These are phyloP conservation scores for Dufourea novaeangliae DNA, from an alignment of 1,140 invertebrate species.

Conservation along the genomic window DNA sequence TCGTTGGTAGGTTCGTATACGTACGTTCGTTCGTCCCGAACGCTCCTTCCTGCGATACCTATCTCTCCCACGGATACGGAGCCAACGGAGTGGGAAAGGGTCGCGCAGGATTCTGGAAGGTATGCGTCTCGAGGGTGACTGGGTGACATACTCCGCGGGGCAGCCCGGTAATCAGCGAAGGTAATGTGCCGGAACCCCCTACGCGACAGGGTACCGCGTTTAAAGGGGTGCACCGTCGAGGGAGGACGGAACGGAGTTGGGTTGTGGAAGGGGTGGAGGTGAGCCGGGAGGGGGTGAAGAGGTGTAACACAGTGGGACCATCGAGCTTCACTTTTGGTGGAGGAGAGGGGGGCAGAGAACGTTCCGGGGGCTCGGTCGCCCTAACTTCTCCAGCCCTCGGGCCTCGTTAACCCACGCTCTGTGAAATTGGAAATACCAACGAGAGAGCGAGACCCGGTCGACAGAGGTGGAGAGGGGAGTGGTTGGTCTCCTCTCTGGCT, in stretches of 20 bases:
- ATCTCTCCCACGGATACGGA: conserved; percentile 26
- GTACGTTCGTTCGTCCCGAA: conserved; percentile 34
- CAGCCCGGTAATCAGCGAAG: conserved; percentile 78
- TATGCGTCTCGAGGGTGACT: conserved; percentile 74
- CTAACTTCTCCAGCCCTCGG: conserved; percentile 72
- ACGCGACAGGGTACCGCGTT: conserved; percentile 61
- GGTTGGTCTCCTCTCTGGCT: neutral
- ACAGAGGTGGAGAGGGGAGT: too few relatives aligned
- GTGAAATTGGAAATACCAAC: conserved; percentile 80
- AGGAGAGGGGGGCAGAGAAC: conserved; percentile 35
- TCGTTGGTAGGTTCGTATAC: conserved; percentile 9
- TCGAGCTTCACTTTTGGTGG: conserved; percentile 52
- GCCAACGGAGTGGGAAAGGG: conserved; percentile 24
- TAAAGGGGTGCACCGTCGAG: conserved; percentile 59
- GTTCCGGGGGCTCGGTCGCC: conserved; percentile 59
- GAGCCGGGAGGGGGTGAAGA: conserved; percentile 21
- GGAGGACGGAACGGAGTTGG: conserved; percentile 18
- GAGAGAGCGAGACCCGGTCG: conserved; percentile 23
- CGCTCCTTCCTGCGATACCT: conserved; percentile 32
- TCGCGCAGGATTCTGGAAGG: conserved; percentile 62
- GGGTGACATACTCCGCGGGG: conserved; percentile 77
- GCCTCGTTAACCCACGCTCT: conserved; percentile 80
- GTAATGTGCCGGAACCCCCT: conserved; percentile 78
- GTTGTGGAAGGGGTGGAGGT: neutral
- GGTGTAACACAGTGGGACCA: conserved; percentile 36